Conservation (phyloP, 2,888 invertebrate species). For the Phymatocera aterrima region DNA sequence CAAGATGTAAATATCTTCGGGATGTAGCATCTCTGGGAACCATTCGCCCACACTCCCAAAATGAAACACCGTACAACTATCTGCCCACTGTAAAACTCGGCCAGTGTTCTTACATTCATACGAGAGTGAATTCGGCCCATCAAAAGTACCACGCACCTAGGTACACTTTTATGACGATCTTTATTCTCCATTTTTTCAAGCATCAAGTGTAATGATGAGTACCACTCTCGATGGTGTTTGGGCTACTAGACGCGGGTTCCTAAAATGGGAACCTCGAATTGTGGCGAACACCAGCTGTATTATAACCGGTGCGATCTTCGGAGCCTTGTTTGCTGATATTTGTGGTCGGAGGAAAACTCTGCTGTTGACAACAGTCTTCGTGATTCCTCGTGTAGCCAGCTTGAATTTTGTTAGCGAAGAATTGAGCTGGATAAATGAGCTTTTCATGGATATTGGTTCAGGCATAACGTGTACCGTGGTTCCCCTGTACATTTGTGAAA, state of each 20-base stretch:
- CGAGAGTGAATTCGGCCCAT: too few species aligned
- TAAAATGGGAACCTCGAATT: not conserved
- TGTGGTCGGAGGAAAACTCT: slow-evolving; percentile 8
- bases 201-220: not conserved
- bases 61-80: too few species aligned
- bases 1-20: too few species aligned
- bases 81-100: too few species aligned
- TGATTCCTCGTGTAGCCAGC: not conserved
- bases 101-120: too few species aligned
- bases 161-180: not conserved
- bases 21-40: too few species aligned
- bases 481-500: slow-evolving; percentile 20
- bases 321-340: not conserved
- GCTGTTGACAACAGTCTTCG: not conserved
- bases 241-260: not conserved
- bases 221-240: not conserved
- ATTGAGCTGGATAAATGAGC: not conserved
- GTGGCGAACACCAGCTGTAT: not conserved
- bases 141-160: too few species aligned
- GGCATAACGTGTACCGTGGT: not conserved
- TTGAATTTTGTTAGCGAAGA: not conserved
- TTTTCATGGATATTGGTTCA: not conserved
- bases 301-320: slow-evolving; percentile 13
- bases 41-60: too few species aligned
- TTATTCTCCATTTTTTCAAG: not conserved